Evolutionary conservation across 2,888 invertebrate genomes (phyloP), one percentile per base, ranked within the genome.

Genomic region (Caenorhabditis angaria): DNA sequence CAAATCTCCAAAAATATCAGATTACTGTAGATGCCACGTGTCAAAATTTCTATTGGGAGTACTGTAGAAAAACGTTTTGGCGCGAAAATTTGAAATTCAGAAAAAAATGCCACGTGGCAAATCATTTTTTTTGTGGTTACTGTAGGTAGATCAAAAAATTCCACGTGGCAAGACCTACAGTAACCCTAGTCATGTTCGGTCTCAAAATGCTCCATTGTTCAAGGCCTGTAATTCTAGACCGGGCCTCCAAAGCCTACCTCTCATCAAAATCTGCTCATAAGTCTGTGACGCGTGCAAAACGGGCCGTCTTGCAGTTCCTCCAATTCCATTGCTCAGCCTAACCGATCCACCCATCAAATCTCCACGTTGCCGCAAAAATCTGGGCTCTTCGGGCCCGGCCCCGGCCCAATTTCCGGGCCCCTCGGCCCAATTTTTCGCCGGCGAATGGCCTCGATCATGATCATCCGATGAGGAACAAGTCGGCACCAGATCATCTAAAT

Each of bases 391-490:
- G 10, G 41, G 41, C 41, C 14, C 18, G 32, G 32, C 32, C 6
- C 5, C 32, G 5, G 6, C 24, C n/a, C n/a, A n/a, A n/a, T n/a
- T n/a, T 8, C 47, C 29, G 2, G 61, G 55, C 20, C 10, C 41
- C 10, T 41, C 41, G 10, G 41, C n/a, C n/a, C n/a, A n/a, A n/a
- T n/a, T n/a, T n/a, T n/a, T n/a, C n/a, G n/a, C 61, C 2, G 77
- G 79, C 1, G 77, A 76, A 6, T 59, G n/a, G n/a, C n/a, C 60
- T 1, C 73, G 53, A 41, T 82, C 80, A 5, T 70, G 70, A 48
- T 82, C 82, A 29, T 80, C 80, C 0, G 78, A 80, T 1, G 80
- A 80, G 1, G 80, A 80, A n/a, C 77, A 82, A 0, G 82, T 82
- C 1, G 78, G 79, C 12, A 70, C 67, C 25, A 80, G 53, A 25